Evolutionary conservation across 2,113 vertebrate genomes (phyloP).

Genomic region (Lampris megalopsis): DNA sequence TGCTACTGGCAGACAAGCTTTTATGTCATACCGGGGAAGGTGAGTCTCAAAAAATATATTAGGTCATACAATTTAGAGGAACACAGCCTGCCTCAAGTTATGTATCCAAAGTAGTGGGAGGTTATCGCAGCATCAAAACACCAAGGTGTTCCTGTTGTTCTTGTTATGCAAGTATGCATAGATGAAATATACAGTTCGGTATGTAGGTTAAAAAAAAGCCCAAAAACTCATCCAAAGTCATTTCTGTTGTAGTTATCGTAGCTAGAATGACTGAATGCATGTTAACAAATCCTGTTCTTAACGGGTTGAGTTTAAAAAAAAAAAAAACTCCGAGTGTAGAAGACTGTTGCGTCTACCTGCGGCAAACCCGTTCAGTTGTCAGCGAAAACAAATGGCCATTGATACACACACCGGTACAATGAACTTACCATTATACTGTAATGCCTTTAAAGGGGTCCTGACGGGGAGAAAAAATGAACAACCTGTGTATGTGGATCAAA

Average conservation of each 20-base stretch:
- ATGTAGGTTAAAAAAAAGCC: slow-evolving; percentile 45
- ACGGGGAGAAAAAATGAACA: neutral
- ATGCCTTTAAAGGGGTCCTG: slow-evolving; percentile 15
- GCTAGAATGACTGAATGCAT: too few species aligned
- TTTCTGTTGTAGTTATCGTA: too few species aligned
- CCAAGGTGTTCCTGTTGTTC: slow-evolving; percentile 47
- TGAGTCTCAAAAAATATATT: slow-evolving; percentile 78
- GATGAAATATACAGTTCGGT: slow-evolving; percentile 51
- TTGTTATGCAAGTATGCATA: slow-evolving; percentile 69
- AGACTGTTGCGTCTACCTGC: slow-evolving; percentile 27
- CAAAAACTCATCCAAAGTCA: neutral
- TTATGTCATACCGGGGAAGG: slow-evolving; percentile 70
- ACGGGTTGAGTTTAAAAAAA: too few species aligned
- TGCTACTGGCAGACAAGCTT: slow-evolving; percentile 65
- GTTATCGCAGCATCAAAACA: slow-evolving; percentile 45
- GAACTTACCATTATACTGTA: slow-evolving; percentile 2
- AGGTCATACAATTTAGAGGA: slow-evolving; percentile 73
- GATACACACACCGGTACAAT: neutral
- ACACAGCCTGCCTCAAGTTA: slow-evolving; percentile 48
- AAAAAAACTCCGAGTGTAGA: neutral
- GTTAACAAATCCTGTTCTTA: too few species aligned
- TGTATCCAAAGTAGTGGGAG: slow-evolving; percentile 50
- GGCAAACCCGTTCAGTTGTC: slow-evolving; percentile 48
- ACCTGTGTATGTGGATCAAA: slow-evolving; percentile 47
- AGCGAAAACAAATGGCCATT: slow-evolving; percentile 26